These are phyloP conservation scores for Caenorhabditis japonica DNA, from an alignment of 2,888 invertebrate species.

Conservation along the genomic window DNA sequence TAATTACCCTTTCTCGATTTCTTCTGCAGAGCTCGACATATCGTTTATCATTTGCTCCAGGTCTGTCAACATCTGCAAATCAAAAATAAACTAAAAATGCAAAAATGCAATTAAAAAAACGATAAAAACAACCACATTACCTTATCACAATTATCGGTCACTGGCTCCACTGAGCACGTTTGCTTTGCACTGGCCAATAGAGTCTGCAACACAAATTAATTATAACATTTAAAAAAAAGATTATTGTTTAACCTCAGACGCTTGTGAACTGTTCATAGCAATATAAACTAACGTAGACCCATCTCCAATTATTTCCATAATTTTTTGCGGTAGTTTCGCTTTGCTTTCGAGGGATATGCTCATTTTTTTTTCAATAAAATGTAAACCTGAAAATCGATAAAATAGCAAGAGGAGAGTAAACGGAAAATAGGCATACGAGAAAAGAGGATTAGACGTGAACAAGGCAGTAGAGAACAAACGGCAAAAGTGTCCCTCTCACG, in stretches of 20 bases:
- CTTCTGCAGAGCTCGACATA: not conserved
- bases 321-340: constrained; percentile 49
- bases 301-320: constrained; percentile 49
- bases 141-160: constrained; percentile 21
- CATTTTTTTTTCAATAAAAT: constrained; percentile 37
- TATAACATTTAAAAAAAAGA: constrained; percentile 5
- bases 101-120: not conserved
- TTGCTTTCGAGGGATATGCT: constrained; percentile 50
- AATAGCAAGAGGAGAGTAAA: not conserved
- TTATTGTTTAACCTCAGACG: constrained; percentile 41
- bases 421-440: too few species aligned
- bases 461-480: too few species aligned
- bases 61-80: constrained; percentile 21
- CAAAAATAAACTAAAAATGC: not conserved
- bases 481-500: too few species aligned
- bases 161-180: constrained; percentile 10
- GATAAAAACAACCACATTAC: constrained; percentile 3
- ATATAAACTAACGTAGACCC: constrained; percentile 29
- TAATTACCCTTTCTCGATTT: constrained; percentile 33
- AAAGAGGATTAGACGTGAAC: too few species aligned
- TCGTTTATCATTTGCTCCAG: constrained; percentile 13
- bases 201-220: constrained; percentile 15
- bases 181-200: constrained; percentile 38
- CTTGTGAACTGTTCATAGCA: constrained; percentile 30
- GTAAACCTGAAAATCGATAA: not conserved